Base-by-base conservation (phyloP, 2,888 invertebrate species). In the Rhyacophila evoluta region DNA sequence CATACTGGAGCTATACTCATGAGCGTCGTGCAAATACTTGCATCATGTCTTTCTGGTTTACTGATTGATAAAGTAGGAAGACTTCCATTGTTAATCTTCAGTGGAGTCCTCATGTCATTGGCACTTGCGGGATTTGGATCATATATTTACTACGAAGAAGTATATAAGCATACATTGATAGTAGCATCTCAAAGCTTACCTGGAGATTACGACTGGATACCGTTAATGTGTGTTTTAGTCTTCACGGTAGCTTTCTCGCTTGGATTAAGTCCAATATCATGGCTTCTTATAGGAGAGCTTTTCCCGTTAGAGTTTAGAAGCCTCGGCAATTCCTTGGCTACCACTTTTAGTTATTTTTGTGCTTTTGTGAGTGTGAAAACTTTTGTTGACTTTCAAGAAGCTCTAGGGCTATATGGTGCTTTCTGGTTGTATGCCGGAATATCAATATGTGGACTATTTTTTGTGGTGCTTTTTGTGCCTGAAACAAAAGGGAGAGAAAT, bases 401-500 rank as follows among this genome's bases (percentile, higher is more conserved):
- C 91, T 78, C 90, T 96, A 79, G 95, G 95, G 0, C 86, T 95
- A 19, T 93, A 95, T 85, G 96, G 96, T 6, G 92, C 96, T 0
- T 97, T 97, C 86, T 96, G 95, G 95, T 88, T 97, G 84, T 97
- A 97, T 85, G 94, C 95, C 0, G 93, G 93, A 0, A 92, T 95
- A 82, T 94, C 96, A 1, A 92, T 95, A 0, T 89, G 94, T 77
- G 95, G 95, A 77, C 89, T 96, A 8, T 91, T 95, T 83, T 97
- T 97, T 87, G 95, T 97, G 0, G 93, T 95, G 11, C 91, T 94
- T 81, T 94, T 93, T 84, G 95, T 97, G 2, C 97, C 97, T 0
- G 97, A 97, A 88, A 97, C 97, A 5, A 97, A 95, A 86, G 97
- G 97, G 1, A 93, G 94, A 80, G 95, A 96, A 84, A 91, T 97